Evolutionary conservation across 2,113 vertebrate species (phyloP).

Genomic region (Atherinomorus stipes): DNA sequence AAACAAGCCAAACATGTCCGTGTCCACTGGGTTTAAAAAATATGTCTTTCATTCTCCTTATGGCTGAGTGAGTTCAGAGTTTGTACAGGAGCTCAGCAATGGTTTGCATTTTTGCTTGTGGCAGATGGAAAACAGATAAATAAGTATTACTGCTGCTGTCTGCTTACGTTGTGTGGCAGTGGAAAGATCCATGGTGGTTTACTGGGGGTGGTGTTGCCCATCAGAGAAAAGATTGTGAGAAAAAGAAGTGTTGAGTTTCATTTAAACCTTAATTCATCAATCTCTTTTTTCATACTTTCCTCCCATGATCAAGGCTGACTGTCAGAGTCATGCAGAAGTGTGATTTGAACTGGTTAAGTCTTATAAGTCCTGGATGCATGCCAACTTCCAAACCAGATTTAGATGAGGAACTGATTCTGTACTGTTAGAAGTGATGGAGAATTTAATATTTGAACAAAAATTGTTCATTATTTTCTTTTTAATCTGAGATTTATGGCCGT

Average conservation of each 20-base stretch:
- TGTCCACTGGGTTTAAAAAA: slow-evolving; percentile 28
- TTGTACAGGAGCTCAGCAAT: slow-evolving; percentile 22
- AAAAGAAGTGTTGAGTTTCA: slow-evolving; percentile 59
- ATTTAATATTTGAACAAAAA: too few relatives aligned
- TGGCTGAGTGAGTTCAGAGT: slow-evolving; percentile 22
- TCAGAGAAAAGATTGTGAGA: slow-evolving; percentile 64
- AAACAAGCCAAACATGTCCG: slow-evolving; percentile 46
- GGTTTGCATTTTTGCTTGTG: slow-evolving; percentile 33
- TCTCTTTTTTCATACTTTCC: slow-evolving; percentile 66
- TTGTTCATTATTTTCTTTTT: too few relatives aligned
- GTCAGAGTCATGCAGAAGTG: not conserved
- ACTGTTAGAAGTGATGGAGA: too few relatives aligned
- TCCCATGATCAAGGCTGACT: slow-evolving; percentile 39
- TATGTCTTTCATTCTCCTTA: slow-evolving; percentile 17
- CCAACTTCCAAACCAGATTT: too few relatives aligned
- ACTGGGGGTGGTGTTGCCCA: slow-evolving; percentile 42
- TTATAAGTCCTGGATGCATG: not conserved
- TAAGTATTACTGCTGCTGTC: slow-evolving; percentile 68
- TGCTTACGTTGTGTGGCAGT: slow-evolving; percentile 47
- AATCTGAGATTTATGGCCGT: too few relatives aligned
- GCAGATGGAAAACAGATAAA: slow-evolving; percentile 58
- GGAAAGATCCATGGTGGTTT: slow-evolving; percentile 58
- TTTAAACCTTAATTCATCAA: slow-evolving; percentile 69
- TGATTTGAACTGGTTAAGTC: too few relatives aligned
- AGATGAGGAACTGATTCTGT: too few relatives aligned